phyloP scores from a whole-genome alignment of 2,888 invertebrate genomes.

The Bombylius major region DNA sequence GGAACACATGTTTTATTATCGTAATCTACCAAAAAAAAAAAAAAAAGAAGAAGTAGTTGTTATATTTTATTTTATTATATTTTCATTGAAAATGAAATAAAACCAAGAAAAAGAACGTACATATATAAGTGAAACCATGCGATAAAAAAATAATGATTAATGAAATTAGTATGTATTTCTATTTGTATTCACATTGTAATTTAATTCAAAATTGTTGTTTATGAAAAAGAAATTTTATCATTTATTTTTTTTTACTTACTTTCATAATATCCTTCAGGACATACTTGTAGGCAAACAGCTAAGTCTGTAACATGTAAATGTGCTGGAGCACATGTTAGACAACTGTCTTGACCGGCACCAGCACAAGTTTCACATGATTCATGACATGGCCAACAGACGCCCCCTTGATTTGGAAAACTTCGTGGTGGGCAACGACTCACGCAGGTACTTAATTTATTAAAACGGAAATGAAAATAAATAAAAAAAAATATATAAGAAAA shows the following conservation, averaged over 20 bases:
- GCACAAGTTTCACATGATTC: constrained; percentile 82
- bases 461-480: no score
- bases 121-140: no score
- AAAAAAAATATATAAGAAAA: constrained; percentile 5
- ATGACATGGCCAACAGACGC: constrained; percentile 75
- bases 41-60: background rate
- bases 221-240: no score
- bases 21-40: constrained; percentile 38
- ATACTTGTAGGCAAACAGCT: constrained; percentile 75
- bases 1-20: constrained; percentile 67
- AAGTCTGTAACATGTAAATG: constrained; percentile 73
- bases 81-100: background rate
- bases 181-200: no score
- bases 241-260: constrained; percentile 39
- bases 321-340: constrained; percentile 71
- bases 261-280: constrained; percentile 82
- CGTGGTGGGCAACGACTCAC: constrained; percentile 74
- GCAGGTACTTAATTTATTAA: constrained; percentile 50
- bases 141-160: no score
- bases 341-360: constrained; percentile 76
- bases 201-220: no score
- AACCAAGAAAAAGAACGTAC: no score
- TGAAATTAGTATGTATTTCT: no score
- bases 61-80: background rate
- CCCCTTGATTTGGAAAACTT: constrained; percentile 68